A percentile compares a stretch with the other conserved stretches of the same genome.
Conservation (phyloP, 2,797 vertebrate genomes). For the Linurgus olivaceus region DNA sequence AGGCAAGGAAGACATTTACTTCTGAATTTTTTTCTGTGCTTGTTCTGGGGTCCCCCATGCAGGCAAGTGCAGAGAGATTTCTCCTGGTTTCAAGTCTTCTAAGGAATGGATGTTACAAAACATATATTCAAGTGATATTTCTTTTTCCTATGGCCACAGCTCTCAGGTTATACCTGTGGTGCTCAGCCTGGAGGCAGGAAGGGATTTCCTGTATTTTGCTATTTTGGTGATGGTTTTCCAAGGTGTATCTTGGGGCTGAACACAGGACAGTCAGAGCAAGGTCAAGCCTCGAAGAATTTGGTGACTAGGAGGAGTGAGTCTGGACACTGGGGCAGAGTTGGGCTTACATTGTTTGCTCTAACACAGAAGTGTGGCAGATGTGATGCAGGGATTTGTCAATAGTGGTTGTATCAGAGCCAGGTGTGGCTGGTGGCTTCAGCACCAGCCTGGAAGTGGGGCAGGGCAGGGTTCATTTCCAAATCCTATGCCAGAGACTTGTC, state of each 20-base stretch:
- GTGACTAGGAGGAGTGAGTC: background rate
- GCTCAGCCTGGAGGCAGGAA: background rate
- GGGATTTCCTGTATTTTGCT: background rate
- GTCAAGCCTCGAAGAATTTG: background rate
- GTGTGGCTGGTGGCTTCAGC: background rate
- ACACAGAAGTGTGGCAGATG: background rate
- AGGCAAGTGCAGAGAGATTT: background rate
- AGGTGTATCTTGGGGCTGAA: background rate
- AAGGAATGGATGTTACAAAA: background rate
- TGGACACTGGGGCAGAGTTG: background rate
- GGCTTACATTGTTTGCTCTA: background rate
- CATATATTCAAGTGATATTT: background rate
- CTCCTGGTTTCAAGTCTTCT: background rate
- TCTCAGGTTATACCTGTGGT: background rate
- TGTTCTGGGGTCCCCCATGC: slow-evolving; percentile 16
- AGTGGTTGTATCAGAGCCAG: background rate
- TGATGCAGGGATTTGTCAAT: accelerated
- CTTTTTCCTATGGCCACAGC: background rate
- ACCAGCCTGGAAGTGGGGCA: background rate
- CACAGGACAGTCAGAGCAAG: background rate
- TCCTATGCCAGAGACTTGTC: background rate
- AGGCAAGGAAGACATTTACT: slow-evolving; percentile 56
- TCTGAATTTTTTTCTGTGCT: slow-evolving; percentile 60
- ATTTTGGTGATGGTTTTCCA: background rate
- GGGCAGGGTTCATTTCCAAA: background rate